Base-by-base conservation (phyloP, 1,140 invertebrate genomes). In the Macrobrachium rosenbergii region DNA sequence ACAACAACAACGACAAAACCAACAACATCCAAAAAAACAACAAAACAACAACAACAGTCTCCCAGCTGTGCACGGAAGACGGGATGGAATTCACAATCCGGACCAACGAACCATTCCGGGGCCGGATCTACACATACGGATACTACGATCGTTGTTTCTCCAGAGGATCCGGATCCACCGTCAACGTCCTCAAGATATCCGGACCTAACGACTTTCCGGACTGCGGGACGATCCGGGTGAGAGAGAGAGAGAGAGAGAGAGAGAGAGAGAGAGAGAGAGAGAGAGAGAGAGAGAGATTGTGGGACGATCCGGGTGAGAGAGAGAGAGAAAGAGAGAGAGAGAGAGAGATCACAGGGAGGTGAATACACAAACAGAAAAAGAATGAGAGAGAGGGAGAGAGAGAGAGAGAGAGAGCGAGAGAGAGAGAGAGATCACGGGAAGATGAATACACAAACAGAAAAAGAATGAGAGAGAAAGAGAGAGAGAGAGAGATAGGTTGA, bases 61-160 rank as follows among this genome's bases (percentile, higher is more conserved):
- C 95, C 82, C 97, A 98, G 94, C 95, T 96, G 0, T 98, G 97
- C 92, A 97, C 97, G 92, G 96, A 97, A 91, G 97, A 97, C 0
- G 98, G 89, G 12, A 89, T 98, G 96, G 97, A 97, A 92, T 98
- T 98, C 90, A 97, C 96, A 3, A 92, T 98, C 21, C 93, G 95
- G 76, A 96, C 97, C 2, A 96, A 96, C 0, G 96, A 97, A 93
- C 96, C 96, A 60, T 98, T 98, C 91, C 94, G 96, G 87, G 97
- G 97, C 2, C 93, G 97, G 62, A 98, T 98, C 90, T 98, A 98
- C 91, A 97, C 96, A 0, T 97, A 98, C 90, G 97, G 97, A 0
- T 97, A 95, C 92, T 98, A 97, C 90, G 96, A 98, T 91, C 94
- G 96, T 52, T 98, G 97, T 91, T 98, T 97, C 93, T 97, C 97